These are phyloP conservation scores for Anhinga anhinga DNA, from an alignment of 2,113 vertebrate species.

Conservation along the genomic window DNA sequence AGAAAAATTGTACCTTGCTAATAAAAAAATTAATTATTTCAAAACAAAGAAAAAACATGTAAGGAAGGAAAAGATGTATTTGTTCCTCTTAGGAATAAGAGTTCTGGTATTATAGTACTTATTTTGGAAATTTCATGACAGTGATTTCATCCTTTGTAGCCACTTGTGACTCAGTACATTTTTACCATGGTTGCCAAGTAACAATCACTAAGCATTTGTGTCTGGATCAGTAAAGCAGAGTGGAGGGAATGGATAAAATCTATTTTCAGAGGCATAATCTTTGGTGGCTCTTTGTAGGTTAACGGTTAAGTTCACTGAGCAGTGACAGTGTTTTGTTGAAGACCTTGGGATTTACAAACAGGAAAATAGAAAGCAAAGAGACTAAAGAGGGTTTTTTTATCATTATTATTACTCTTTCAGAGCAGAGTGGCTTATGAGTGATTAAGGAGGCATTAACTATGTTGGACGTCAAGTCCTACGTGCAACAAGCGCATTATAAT, in stretches of 20 bases:
- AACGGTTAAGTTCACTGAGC: constrained; percentile 19
- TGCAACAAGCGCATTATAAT: neutral
- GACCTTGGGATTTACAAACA: constrained; percentile 16
- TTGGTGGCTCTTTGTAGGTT: neutral
- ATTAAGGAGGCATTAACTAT: constrained; percentile 43
- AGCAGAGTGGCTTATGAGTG: constrained; percentile 27
- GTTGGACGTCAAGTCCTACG: neutral
- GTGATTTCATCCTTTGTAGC: constrained; percentile 57
- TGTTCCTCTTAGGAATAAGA: neutral
- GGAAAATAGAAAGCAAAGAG: constrained; percentile 25
- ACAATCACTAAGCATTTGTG: constrained; percentile 59
- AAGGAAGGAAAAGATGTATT: neutral
- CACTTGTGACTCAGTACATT: constrained; percentile 59
- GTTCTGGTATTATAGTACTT: constrained; percentile 20
- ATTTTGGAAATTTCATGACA: constrained; percentile 55
- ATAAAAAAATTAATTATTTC: neutral
- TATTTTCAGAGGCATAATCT: constrained; percentile 52
- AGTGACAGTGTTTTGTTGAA: neutral
- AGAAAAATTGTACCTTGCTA: neutral
- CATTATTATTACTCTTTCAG: neutral
- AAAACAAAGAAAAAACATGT: neutral
- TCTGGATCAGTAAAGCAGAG: constrained; percentile 42
- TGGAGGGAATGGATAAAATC: constrained; percentile 40
- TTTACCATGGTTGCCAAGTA: constrained; percentile 66
- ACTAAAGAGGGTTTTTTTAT: neutral